Conservation (phyloP, 2,113 vertebrate species). For the Hippocampus barbouri region DNA sequence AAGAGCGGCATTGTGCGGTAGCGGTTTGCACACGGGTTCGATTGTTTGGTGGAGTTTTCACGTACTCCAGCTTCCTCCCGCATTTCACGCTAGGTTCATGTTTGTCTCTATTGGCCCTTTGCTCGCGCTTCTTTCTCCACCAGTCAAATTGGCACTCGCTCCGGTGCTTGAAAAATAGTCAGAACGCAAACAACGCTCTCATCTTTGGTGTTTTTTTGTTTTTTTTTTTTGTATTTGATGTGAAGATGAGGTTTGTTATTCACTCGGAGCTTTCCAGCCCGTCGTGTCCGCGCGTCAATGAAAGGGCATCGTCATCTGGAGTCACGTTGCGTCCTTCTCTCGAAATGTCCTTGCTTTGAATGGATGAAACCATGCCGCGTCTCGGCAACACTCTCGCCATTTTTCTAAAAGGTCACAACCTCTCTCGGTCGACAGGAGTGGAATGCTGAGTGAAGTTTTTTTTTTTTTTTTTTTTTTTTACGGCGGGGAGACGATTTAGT, state of each 20-base stretch:
- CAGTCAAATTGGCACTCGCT: too few relatives aligned
- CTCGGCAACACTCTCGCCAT: background rate
- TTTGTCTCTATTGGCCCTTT: too few relatives aligned
- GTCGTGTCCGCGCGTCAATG: background rate
- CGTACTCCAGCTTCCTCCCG: too few relatives aligned
- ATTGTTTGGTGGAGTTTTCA: too few relatives aligned
- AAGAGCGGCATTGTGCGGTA: too few relatives aligned
- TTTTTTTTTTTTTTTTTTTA: too few relatives aligned
- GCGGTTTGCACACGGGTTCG: too few relatives aligned
- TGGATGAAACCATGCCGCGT: background rate
- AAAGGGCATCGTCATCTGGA: background rate
- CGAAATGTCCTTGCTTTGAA: background rate
- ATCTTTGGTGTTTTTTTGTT: too few relatives aligned
- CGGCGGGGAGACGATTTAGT: background rate
- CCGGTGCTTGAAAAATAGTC: too few relatives aligned
- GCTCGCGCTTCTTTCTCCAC: too few relatives aligned
- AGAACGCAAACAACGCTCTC: too few relatives aligned
- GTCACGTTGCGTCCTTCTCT: background rate
- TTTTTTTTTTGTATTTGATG: background rate
- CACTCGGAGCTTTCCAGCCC: background rate
- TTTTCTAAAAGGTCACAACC: background rate
- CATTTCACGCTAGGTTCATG: too few relatives aligned
- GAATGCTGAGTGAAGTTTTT: background rate
- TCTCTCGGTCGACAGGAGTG: background rate
- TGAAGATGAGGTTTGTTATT: background rate